These are phyloP conservation scores for Carduelis carduelis DNA, from an alignment of 2,797 vertebrate genomes.

Conservation along the genomic window DNA sequence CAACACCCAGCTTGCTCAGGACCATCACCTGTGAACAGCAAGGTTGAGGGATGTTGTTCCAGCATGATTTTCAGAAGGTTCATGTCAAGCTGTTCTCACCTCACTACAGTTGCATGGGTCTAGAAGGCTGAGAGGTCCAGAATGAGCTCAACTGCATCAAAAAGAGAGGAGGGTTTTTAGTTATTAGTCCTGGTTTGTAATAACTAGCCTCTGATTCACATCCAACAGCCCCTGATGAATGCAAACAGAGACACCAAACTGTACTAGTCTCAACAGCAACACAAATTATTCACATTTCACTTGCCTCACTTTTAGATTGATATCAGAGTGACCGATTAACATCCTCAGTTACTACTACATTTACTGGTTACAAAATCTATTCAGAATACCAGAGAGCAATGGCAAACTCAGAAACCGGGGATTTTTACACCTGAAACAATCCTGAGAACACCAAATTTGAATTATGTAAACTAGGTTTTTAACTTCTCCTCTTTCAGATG, in stretches of 20 bases:
- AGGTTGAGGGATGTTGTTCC: background rate
- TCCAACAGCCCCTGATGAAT: background rate
- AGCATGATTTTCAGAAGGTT: background rate
- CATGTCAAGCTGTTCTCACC: background rate
- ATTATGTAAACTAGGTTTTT: background rate
- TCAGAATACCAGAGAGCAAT: background rate
- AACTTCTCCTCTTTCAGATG: background rate
- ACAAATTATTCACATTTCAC: background rate
- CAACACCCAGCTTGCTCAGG: background rate
- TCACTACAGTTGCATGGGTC: background rate
- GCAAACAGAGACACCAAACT: background rate
- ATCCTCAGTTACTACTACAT: background rate
- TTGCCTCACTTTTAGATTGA: background rate
- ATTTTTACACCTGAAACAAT: background rate
- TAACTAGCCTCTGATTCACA: background rate
- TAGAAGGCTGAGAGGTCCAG: background rate
- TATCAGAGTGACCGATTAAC: background rate
- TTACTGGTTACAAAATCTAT: background rate
- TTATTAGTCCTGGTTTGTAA: background rate
- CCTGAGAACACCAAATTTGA: background rate
- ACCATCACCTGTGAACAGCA: background rate
- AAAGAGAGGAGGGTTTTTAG: background rate
- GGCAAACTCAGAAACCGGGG: background rate
- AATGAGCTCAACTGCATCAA: accelerated
- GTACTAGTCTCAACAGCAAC: accelerated